phyloP scores from a whole-genome alignment of 2,888 invertebrate genomes.

The Drosophila fulvimacula region DNA sequence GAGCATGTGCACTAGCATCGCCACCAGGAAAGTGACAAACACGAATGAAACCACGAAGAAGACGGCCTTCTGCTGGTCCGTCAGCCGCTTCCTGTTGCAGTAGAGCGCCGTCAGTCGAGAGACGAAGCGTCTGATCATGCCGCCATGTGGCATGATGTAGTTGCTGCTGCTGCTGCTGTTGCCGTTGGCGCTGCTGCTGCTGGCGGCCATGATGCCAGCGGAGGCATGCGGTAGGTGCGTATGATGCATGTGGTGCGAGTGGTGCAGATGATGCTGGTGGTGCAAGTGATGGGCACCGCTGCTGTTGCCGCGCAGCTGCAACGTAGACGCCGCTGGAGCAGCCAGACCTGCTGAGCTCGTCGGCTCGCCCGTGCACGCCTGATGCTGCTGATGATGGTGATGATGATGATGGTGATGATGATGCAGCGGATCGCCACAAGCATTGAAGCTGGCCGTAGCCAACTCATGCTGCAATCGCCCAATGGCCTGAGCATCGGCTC shows the following conservation, averaged over 20 bases:
- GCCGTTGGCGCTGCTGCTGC: conserved; percentile 23
- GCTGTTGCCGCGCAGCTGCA: conserved; percentile 58
- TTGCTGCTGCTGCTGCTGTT: conserved; percentile 3
- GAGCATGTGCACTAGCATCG: conserved; percentile 83
- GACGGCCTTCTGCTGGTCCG: conserved; percentile 84
- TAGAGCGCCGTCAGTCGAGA: conserved; percentile 81
- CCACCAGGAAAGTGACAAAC: conserved; percentile 83
- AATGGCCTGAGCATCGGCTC: conserved; percentile 62
- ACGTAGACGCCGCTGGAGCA: conserved; percentile 52
- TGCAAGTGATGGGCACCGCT: conserved; percentile 50
- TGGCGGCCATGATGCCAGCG: conserved; percentile 50
- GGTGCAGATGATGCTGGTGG: conserved; percentile 70
- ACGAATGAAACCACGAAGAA: conserved; percentile 84
- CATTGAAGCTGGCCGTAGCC: conserved; percentile 76
- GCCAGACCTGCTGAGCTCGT: conserved; percentile 12
- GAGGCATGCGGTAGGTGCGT: conserved; percentile 45
- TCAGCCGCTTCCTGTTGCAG: conserved; percentile 82
- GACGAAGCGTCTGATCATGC: conserved; percentile 85
- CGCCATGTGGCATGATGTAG: conserved; percentile 69
- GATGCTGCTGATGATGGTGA: conserved; percentile 69
- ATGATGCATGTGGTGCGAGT: conserved; percentile 73
- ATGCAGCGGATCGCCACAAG: conserved; percentile 82
- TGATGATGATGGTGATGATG: conserved; percentile 83
- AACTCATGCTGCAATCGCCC: conserved; percentile 74
- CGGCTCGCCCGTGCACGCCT: conserved; percentile 37